Evolutionary conservation across 2,797 vertebrate species (phyloP).

Genomic region (Esox lucius): DNA sequence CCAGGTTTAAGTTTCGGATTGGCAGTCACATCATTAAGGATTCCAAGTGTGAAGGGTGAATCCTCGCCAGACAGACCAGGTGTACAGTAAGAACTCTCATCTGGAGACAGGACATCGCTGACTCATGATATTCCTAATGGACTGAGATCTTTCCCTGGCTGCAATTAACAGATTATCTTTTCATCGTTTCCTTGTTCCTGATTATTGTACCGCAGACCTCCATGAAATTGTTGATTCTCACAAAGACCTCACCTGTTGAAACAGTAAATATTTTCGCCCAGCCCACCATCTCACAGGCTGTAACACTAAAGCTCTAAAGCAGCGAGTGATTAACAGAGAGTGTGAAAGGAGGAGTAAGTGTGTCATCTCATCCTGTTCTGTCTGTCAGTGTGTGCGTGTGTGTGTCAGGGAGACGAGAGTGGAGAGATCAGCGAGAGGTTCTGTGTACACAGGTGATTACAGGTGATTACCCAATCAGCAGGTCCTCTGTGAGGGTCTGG

Average conservation of each 20-base stretch:
- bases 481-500: background rate
- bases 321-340: background rate
- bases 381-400: background rate
- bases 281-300: background rate
- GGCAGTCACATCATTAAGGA: too few relatives aligned
- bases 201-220: constrained; percentile 43
- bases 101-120: too few relatives aligned
- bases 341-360: background rate
- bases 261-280: background rate
- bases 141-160: constrained; percentile 31
- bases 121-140: constrained; percentile 33
- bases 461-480: background rate
- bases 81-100: too few relatives aligned
- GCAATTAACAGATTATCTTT: constrained; percentile 74
- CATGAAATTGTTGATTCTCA: constrained; percentile 34
- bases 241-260: background rate
- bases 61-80: too few relatives aligned
- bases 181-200: constrained; percentile 59
- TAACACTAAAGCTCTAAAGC: background rate
- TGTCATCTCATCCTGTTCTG: background rate
- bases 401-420: too few relatives aligned
- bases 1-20: too few relatives aligned
- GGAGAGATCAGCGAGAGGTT: too few relatives aligned
- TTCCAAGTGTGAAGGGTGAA: too few relatives aligned
- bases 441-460: background rate